Base-by-base conservation (phyloP, 1,140 invertebrate species). In the Danaus plexippus region DNA sequence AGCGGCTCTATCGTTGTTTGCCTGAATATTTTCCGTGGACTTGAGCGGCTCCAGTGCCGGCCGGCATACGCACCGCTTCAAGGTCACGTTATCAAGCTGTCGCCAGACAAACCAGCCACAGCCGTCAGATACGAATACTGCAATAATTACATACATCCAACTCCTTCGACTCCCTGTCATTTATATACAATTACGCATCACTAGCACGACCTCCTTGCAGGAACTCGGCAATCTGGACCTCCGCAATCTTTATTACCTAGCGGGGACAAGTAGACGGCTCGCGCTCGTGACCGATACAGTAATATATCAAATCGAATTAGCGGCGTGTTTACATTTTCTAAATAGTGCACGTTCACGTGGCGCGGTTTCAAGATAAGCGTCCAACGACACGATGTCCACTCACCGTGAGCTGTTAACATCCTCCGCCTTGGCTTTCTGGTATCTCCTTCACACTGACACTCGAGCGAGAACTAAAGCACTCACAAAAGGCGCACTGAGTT, bases 351-450 rank as follows among this genome's bases (percentile, higher is more conserved):
- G 73, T 84, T 86, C 83, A 86, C 81, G 83, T 86, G 83, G 80
- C 78, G 73, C 70, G 71, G 70, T 54, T 61, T 53, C 59, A 63
- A 77, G 79, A 81, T 79, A 81, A 80, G 77, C 66, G 71, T 63
- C 60, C 68, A 66, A 61, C 73, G 75, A 70, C 67, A 73, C 59
- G 65, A 59, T 64, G 61, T 64, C 48, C 62, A 86, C 83, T 86
- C 73, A 86, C 83, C 83, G 83, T 81, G 74, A 69, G 80, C 83
- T 86, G 83, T 83, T 86, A 86, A 84, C 83, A 86, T 86, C 80
- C 80, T 86, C 83, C 73, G 83, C 74, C 72, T 64, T 68, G 67
- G 72, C 69, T 59, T 59, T 72, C 70, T 56, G 69, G 77, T 71
- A 79, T 74, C 72, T 80, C 72, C 73, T 71, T 75, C 75, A 81